These are phyloP conservation scores for Brachymystax lenok DNA, from an alignment of 2,797 vertebrate species.

Conservation along the genomic window DNA sequence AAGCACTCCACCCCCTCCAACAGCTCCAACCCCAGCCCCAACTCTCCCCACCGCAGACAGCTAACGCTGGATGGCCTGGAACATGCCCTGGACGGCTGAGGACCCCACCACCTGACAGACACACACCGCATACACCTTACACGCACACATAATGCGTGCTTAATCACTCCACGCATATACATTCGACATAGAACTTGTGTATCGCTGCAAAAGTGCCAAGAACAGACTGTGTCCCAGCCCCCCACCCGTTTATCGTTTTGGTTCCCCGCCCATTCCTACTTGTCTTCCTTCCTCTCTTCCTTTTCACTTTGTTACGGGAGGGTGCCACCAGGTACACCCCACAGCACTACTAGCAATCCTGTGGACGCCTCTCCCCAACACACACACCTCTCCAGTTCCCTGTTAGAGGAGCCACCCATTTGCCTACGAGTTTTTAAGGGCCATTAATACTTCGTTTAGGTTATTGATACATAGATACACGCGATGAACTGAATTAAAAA, in stretches of 20 bases:
- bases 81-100: constrained; percentile 68
- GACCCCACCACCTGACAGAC: constrained; percentile 39
- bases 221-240: constrained; percentile 30
- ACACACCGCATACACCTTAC: neutral
- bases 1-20: constrained; percentile 97
- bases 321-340: constrained; percentile 1
- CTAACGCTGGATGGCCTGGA: constrained; percentile 89
- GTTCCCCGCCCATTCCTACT: neutral
- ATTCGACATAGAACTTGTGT: constrained; percentile 11
- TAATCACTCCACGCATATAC: constrained; percentile 3
- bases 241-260: too few relatives aligned
- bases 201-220: constrained; percentile 76
- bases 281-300: neutral
- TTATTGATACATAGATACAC: constrained; percentile 35
- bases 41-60: constrained; percentile 91
- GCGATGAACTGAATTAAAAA: constrained; percentile 29
- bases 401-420: neutral
- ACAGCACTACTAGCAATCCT: neutral
- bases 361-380: neutral
- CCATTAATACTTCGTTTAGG: constrained; percentile 30
- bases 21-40: constrained; percentile 95
- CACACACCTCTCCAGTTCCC: too few relatives aligned
- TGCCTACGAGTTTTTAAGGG: constrained; percentile 18
- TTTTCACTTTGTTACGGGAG: constrained; percentile 32
- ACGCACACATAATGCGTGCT: neutral